Evolutionary conservation across 2,113 vertebrate species (phyloP).

Genomic region (Casuarius casuarius): DNA sequence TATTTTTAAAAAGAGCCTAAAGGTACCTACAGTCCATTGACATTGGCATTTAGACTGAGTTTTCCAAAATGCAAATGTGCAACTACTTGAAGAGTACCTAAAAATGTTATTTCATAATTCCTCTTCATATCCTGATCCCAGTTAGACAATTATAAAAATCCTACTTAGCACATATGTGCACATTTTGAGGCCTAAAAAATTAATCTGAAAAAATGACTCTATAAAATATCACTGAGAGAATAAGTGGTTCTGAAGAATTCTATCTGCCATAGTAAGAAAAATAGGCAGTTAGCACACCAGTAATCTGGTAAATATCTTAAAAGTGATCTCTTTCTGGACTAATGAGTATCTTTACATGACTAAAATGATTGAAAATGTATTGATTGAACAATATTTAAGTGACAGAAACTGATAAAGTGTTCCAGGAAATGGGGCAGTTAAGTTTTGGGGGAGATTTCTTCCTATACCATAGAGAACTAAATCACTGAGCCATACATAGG

Average conservation of each 20-base stretch:
- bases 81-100: not conserved
- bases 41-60: not conserved
- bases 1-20: constrained; percentile 22
- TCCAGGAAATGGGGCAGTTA: not conserved
- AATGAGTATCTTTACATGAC: not conserved
- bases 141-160: not conserved
- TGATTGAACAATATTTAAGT: not conserved
- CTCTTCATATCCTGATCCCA: not conserved
- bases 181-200: not conserved
- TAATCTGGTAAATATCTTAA: not conserved
- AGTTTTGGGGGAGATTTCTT: not conserved
- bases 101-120: not conserved
- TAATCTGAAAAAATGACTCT: not conserved
- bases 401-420: not conserved
- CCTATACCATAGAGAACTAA: not conserved
- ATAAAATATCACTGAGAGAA: not conserved
- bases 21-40: not conserved
- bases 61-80: constrained; percentile 21
- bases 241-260: not conserved
- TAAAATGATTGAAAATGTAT: not conserved
- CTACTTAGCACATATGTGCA: not conserved
- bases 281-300: not conserved
- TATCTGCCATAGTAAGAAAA: not conserved
- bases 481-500: not conserved
- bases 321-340: not conserved